Conservation (phyloP, 2,888 invertebrate species). For the Catocala sponsa region DNA sequence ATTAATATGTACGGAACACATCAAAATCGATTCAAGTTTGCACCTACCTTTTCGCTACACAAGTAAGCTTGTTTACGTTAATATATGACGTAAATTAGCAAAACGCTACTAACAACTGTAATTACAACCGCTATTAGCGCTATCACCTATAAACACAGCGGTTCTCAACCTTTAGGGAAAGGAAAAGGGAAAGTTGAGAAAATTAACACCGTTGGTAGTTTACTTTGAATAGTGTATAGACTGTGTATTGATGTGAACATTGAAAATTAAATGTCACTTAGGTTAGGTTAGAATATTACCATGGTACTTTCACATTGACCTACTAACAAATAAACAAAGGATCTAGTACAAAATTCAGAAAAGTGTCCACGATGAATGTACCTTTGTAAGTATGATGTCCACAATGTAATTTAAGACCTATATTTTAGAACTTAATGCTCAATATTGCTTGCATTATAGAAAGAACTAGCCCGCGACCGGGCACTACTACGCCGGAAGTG, state of each 20-base stretch:
- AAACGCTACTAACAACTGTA: conserved; percentile 46
- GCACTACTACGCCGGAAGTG: too few relatives aligned
- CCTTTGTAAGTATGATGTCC: too few relatives aligned
- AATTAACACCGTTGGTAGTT: conserved; percentile 13
- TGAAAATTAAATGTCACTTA: background rate
- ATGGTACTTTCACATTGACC: too few relatives aligned
- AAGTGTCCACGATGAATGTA: too few relatives aligned
- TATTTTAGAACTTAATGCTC: too few relatives aligned
- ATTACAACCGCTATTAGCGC: conserved; percentile 39
- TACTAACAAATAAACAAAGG: too few relatives aligned
- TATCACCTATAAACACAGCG: conserved; percentile 35
- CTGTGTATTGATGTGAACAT: background rate
- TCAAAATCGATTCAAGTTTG: background rate
- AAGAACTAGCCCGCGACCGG: too few relatives aligned
- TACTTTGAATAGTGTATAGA: background rate
- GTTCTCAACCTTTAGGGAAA: conserved; percentile 40
- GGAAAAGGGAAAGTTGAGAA: conserved; percentile 42
- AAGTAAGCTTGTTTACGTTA: conserved; percentile 35
- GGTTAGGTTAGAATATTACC: background rate
- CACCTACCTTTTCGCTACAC: conserved; percentile 23
- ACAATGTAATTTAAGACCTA: too few relatives aligned
- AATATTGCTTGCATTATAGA: too few relatives aligned
- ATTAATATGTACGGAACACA: conserved; percentile 2
- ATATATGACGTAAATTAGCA: conserved; percentile 46
- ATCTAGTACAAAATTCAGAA: too few relatives aligned